phyloP scores from a whole-genome alignment of 2,113 vertebrate genomes.

The Hippocampus mohnikei region DNA sequence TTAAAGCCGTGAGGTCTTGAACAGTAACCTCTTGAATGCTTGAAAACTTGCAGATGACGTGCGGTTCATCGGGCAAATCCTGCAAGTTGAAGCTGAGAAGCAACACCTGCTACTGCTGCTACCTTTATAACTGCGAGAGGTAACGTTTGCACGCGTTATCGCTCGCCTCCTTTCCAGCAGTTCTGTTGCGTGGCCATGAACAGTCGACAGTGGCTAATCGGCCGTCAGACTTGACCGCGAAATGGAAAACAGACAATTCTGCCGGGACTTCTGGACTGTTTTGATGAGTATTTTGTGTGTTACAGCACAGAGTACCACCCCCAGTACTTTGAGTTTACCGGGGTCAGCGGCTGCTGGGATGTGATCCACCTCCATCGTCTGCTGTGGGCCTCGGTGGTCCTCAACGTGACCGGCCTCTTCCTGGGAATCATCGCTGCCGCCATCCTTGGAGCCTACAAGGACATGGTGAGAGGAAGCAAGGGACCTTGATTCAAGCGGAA shows the following conservation, averaged over 20 bases:
- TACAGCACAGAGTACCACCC: constrained; percentile 71
- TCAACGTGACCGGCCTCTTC: constrained; percentile 83
- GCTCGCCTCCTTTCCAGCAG: not conserved
- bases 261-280: not conserved
- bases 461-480: constrained; percentile 73
- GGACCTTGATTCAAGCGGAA: not conserved
- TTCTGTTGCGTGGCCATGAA: too few species aligned
- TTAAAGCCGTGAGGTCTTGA: not conserved
- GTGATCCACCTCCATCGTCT: constrained; percentile 85
- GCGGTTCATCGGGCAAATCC: constrained; percentile 68
- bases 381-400: constrained; percentile 83
- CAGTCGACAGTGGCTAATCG: too few species aligned
- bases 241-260: too few species aligned
- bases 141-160: constrained; percentile 43
- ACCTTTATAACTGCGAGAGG: constrained; percentile 87
- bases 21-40: not conserved
- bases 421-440: constrained; percentile 86
- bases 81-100: constrained; percentile 84
- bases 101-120: constrained; percentile 94
- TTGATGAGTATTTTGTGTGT: not conserved
- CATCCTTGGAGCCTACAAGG: constrained; percentile 90
- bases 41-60: constrained; percentile 75
- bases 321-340: constrained; percentile 82
- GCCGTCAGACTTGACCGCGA: too few species aligned
- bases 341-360: constrained; percentile 83